Base-by-base conservation (phyloP, 2,797 vertebrate species). In the Gobio occitaniae region DNA sequence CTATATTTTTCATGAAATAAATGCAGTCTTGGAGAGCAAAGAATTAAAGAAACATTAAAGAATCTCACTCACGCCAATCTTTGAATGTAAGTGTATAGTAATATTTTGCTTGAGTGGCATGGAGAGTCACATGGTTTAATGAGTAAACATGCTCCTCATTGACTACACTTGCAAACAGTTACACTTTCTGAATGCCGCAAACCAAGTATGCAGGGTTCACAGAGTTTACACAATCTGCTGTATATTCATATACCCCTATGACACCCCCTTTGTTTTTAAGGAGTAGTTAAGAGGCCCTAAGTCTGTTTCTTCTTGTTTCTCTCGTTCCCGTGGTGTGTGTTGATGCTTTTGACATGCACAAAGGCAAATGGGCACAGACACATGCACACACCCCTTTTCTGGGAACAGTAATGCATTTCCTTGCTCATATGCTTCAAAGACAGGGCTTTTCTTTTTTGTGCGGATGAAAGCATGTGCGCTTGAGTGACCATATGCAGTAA, bases 351-450 rank as follows among this genome's bases (percentile, higher is more conserved):
- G 56, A 69, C 61, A 48, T 41, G 52, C 47, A 76, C 84, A 70
- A 29, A 83, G 52, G 21, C 75, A 77, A 68, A 71, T 78, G 12
- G 56, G 6, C 12, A 72, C 66, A 78, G 48, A 88, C 89, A 48
- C 32, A 59, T 41, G 21, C 52, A 61, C 59, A 65, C 75, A 44
- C 54, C 63, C 63, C 11, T 48, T 83, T 89, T 72, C 78, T 85
- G 76, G 56, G 56, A 78, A 78, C 63, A 63, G 76, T 61, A 29
- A 69, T 61, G 76, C 56, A 70, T 76, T 90, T 91, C 87, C 81
- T 90, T 70, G 36, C 80, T 89, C 84, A 61, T 82, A 88, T 88
- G 54, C 78, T 85, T 89, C 90, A 85, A 76, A 91, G 63, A 69
- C 52, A 6, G 61, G 7, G 16, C 63, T 50, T 68, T 66, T n/a